Evolutionary conservation across 2,888 invertebrate genomes (phyloP), one percentile per base, ranked within the genome.

Genomic region (Trichogramma evanescens): DNA sequence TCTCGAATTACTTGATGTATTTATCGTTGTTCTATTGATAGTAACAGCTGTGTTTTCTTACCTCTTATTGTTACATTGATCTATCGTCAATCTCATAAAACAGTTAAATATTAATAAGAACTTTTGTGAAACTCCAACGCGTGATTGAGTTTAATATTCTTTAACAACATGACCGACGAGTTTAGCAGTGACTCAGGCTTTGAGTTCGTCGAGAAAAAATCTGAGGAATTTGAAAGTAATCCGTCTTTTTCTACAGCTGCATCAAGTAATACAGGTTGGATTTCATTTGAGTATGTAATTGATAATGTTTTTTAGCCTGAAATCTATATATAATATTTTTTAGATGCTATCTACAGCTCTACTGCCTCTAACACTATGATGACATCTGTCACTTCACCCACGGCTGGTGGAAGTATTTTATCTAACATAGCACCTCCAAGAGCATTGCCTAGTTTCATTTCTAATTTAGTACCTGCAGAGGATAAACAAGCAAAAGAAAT

Each of bases 341-440:
- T 65, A 80, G 80, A 78, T 67, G 78, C 76, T 52, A 42, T 9
- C 50, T n/a, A 10, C 26, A 6, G 43, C 3, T 8, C 13, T n/a
- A 43, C 39, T 39, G 1, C 50, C 9, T 46, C 42, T 42, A 3
- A 55, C 40, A 1, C 38, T 3, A 4, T 48, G 42, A 1, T 26
- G 55, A 51, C 63, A 61, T 10, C 55, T 51, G 54, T 46, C 9
- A 43, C 54, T 13, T 7, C 58, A 44, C 39, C 78, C 4, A 72
- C 75, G 2, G 76, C 78, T 5, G 72, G 81, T 10, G 84, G 84
- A 49, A 87, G 86, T 73, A 72, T 88, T 62, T 73, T 88, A 56
- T 86, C 87, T 0, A 87, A 83, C 69, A 83, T 88, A n/a, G 82
- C 86, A 50, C 88, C 88, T 5, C 88, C 88, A 1, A 80, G 83